Conservation (phyloP, 2,113 vertebrate genomes). For the Neodontobutis hainanensis region DNA sequence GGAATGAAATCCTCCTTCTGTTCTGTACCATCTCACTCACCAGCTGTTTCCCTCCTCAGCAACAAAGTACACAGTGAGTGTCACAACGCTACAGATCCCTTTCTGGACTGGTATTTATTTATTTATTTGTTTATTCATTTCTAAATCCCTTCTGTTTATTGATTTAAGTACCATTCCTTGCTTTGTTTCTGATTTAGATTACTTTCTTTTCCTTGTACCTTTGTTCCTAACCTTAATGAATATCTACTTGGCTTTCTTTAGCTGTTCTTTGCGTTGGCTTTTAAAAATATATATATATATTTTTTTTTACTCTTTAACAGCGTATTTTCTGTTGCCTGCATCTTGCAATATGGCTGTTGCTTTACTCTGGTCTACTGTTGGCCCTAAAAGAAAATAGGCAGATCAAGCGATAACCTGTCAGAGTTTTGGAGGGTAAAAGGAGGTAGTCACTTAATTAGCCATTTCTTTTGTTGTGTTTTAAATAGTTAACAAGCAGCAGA, state of each 20-base stretch:
- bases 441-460: constrained; percentile 19
- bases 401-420: constrained; percentile 14
- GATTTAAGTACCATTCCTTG: constrained; percentile 56
- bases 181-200: constrained; percentile 60
- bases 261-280: constrained; percentile 58
- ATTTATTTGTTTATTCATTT: constrained; percentile 81
- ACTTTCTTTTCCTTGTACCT: constrained; percentile 41
- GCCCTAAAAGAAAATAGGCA: constrained; percentile 37
- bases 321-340: constrained; percentile 59
- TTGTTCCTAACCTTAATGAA: constrained; percentile 36
- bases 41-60: constrained; percentile 84
- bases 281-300: constrained; percentile 8
- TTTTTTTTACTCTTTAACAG: background rate
- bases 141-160: constrained; percentile 60
- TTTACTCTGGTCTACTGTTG: constrained; percentile 60
- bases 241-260: constrained; percentile 52
- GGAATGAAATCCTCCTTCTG: constrained; percentile 67
- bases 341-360: constrained; percentile 57
- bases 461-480: constrained; percentile 1
- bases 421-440: constrained; percentile 41
- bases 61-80: constrained; percentile 83
- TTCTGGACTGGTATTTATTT: constrained; percentile 86
- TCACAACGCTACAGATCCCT: constrained; percentile 80
- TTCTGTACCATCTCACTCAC: constrained; percentile 77
- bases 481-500: background rate